These are phyloP conservation scores for Cantharis rustica DNA, from an alignment of 2,888 invertebrate species.

Conservation along the genomic window DNA sequence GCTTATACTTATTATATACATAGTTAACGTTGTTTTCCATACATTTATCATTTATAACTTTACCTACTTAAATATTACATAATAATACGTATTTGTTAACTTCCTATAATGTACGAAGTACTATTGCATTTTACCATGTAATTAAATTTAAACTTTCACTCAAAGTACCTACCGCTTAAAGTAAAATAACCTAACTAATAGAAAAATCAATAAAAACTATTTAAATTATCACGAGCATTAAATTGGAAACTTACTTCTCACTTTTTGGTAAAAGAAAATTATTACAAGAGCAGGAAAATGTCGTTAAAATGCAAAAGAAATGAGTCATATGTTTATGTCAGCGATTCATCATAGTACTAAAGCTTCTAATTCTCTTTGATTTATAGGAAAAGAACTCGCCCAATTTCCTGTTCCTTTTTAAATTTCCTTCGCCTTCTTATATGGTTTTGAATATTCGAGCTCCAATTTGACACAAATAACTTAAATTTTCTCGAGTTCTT, in stretches of 20 bases:
- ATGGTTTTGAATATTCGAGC: constrained; percentile 17
- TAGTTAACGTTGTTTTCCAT: constrained; percentile 22
- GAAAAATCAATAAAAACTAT: not conserved
- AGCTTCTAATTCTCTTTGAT: constrained; percentile 34
- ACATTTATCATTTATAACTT: constrained; percentile 6
- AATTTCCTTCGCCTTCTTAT: constrained; percentile 21
- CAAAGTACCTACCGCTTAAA: not conserved
- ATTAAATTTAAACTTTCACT: not conserved
- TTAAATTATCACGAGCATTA: not conserved
- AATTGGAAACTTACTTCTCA: not conserved
- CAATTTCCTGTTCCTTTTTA: constrained; percentile 32
- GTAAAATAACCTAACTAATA: not conserved
- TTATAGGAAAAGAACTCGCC: constrained; percentile 31
- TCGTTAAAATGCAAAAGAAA: constrained; percentile 24
- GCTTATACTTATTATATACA: constrained; percentile 20
- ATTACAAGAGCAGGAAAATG: constrained; percentile 17
- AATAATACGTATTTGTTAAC: not conserved
- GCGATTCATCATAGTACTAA: constrained; percentile 34
- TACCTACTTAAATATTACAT: not conserved
- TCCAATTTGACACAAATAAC: constrained; percentile 20
- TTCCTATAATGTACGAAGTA: not conserved
- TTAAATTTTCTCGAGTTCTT: not conserved
- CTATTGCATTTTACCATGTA: not conserved
- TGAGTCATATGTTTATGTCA: constrained; percentile 26
- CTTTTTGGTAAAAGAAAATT: constrained; percentile 4